A percentile compares a stretch with the other conserved stretches of the same genome.
phyloP scores from a whole-genome alignment of 2,113 vertebrate species.

The Natator depressus region DNA sequence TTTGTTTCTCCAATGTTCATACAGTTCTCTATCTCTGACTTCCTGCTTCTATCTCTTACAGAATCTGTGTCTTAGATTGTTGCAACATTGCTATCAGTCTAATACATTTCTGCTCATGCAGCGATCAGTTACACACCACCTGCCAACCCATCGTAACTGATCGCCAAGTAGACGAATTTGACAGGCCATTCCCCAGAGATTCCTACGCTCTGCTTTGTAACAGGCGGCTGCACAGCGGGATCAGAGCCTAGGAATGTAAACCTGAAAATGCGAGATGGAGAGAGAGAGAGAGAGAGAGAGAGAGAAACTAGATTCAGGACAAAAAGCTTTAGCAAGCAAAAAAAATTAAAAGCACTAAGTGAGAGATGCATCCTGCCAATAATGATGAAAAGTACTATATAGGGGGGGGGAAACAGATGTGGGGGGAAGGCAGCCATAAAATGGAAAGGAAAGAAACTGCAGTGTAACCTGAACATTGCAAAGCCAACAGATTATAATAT shows the following conservation, averaged over 20 bases:
- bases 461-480: neutral
- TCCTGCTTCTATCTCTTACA: neutral
- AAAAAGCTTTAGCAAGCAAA: neutral
- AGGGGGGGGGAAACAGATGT: neutral
- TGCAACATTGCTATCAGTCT: neutral
- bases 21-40: conserved; percentile 27
- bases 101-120: rapidly evolving
- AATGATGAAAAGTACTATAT: neutral
- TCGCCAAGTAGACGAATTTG: neutral
- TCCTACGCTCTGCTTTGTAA: conserved; percentile 11
- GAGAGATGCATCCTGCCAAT: neutral
- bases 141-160: neutral
- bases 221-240: conserved; percentile 16
- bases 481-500: neutral
- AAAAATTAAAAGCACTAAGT: neutral
- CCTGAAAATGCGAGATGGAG: neutral
- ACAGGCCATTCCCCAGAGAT: neutral
- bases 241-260: neutral
- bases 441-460: neutral
- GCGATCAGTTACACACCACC: neutral
- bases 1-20: neutral
- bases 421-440: neutral
- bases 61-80: rapidly evolving
- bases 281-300: neutral
- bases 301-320: neutral